Evolutionary conservation across 2,797 vertebrate genomes (phyloP).

Genomic region (Diplodus sargus): DNA sequence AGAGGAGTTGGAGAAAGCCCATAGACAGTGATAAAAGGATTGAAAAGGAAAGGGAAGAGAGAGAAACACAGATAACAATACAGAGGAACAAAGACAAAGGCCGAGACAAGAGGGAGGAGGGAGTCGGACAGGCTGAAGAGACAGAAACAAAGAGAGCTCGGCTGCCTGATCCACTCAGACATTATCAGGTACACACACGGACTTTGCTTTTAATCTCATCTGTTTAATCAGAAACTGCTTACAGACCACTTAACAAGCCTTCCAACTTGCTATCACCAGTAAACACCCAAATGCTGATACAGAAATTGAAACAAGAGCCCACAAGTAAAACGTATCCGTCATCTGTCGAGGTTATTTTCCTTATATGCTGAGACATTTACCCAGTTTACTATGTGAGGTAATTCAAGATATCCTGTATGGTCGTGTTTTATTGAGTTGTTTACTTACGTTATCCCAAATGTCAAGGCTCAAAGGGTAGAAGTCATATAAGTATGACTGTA

Average conservation of each 20-base stretch:
- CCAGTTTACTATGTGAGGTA: too few species aligned
- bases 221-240: slow-evolving; percentile 28
- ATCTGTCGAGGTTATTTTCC: not conserved
- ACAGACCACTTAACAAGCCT: slow-evolving; percentile 12
- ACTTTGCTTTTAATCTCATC: slow-evolving; percentile 3
- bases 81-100: slow-evolving; percentile 15
- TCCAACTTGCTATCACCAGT: not conserved
- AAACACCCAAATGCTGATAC: slow-evolving; percentile 1
- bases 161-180: slow-evolving; percentile 1
- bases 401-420: too few species aligned
- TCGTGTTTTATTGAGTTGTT: too few species aligned
- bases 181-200: not conserved
- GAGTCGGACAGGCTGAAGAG: slow-evolving; percentile 1
- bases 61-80: slow-evolving; percentile 24
- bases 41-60: slow-evolving; percentile 18
- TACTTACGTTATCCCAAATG: too few species aligned
- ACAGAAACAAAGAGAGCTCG: slow-evolving; percentile 15
- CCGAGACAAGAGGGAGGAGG: not conserved
- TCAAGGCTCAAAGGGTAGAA: not conserved
- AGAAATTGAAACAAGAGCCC: slow-evolving; percentile 2
- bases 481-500: not conserved
- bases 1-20: slow-evolving; percentile 46
- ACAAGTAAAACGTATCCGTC: not conserved
- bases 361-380: not conserved
- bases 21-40: slow-evolving; percentile 33